Conservation (phyloP, 2,113 vertebrate species). For the Cryptoleucopteryx plumbea region DNA sequence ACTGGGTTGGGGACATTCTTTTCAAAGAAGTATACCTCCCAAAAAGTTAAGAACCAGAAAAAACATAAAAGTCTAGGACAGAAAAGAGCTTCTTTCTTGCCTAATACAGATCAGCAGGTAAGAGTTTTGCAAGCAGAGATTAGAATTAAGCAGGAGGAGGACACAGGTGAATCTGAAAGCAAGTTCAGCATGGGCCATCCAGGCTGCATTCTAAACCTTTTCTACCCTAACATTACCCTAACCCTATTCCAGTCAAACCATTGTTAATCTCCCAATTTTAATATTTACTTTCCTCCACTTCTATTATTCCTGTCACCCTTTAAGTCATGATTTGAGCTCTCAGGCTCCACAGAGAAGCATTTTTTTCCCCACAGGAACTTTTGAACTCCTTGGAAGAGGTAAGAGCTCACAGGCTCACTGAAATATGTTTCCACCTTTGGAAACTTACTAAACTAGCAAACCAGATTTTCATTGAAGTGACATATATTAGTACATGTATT, state of each 20-base stretch:
- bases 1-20: not conserved
- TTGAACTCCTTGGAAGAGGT: not conserved
- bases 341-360: not conserved
- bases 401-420: not conserved
- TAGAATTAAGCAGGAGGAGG: not conserved
- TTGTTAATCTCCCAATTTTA: not conserved
- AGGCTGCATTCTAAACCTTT: not conserved
- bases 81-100: not conserved
- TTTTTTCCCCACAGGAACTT: not conserved
- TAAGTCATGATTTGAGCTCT: not conserved
- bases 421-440: not conserved
- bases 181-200: not conserved
- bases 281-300: not conserved
- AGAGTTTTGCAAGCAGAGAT: not conserved
- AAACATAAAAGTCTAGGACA: not conserved
- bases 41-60: not conserved
- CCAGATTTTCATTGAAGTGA: not conserved
- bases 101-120: not conserved
- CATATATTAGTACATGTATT: rapidly evolving
- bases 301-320: not conserved
- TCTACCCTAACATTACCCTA: not conserved
- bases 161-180: not conserved
- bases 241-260: not conserved
- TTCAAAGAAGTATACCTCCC: not conserved
- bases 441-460: not conserved